A percentile compares a stretch with the other conserved stretches of the same genome.
These are phyloP conservation scores for Oikopleura dioica DNA, from an alignment of 23 tunicate species.

Conservation along the genomic window DNA sequence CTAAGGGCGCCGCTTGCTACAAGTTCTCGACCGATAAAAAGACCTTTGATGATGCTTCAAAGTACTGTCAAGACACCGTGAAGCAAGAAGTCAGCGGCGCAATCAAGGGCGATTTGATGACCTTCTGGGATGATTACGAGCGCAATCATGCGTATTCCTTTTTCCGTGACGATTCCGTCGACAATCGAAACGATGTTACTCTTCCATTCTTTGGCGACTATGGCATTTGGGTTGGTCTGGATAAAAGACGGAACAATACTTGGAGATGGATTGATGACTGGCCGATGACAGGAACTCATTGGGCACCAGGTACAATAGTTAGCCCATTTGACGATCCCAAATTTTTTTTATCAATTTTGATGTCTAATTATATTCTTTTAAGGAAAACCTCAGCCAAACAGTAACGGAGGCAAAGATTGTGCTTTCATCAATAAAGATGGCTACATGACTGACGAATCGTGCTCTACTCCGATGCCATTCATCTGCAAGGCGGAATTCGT, in stretches of 20 bases:
- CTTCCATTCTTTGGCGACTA: too few species aligned
- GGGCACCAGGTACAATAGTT: too few species aligned
- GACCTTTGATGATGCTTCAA: neutral
- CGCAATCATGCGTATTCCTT: neutral
- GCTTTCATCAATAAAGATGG: neutral
- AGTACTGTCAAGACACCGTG: neutral
- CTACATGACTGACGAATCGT: neutral
- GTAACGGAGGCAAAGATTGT: too few species aligned
- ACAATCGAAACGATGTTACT: too few species aligned
- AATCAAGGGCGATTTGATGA: neutral
- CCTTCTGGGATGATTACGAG: constrained; percentile 4
- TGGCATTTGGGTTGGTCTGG: too few species aligned
- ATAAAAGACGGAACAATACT: too few species aligned
- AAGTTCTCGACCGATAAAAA: neutral
- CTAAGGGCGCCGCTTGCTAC: neutral
- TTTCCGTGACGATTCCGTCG: neutral
- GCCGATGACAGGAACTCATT: too few species aligned
- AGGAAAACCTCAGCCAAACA: too few species aligned
- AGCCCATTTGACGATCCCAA: too few species aligned
- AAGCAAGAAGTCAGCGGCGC: neutral
- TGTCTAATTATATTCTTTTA: too few species aligned
- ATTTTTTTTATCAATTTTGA: too few species aligned
- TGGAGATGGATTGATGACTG: too few species aligned
- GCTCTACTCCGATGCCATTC: neutral
- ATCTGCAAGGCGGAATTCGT: neutral